Evolutionary conservation across 2,888 invertebrate species (phyloP).

Genomic region (Eilema depressum): DNA sequence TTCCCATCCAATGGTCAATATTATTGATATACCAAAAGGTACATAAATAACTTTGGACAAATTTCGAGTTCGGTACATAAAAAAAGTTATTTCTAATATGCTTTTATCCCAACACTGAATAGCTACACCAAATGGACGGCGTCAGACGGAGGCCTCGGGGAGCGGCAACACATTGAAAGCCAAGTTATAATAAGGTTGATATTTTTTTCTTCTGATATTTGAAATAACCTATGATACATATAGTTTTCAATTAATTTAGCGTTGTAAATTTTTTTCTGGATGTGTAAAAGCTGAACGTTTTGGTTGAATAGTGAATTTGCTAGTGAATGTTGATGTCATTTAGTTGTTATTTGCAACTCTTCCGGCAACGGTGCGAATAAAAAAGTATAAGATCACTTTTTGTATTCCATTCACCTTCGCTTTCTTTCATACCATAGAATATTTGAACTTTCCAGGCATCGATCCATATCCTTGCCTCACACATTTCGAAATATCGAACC

Average conservation of each 20-base stretch:
- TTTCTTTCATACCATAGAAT: not conserved
- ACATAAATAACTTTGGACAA: not conserved
- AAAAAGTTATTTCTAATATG: constrained; percentile 3
- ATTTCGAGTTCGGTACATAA: not conserved
- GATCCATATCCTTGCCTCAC: not conserved
- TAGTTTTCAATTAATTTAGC: not conserved
- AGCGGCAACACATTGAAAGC: constrained; percentile 6
- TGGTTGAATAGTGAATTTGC: not conserved
- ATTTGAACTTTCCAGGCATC: not conserved
- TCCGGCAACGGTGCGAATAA: too few relatives aligned
- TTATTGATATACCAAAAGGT: not conserved
- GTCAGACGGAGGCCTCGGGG: not conserved
- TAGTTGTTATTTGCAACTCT: too few relatives aligned
- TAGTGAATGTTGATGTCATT: too few relatives aligned
- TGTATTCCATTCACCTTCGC: not conserved
- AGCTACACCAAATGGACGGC: not conserved
- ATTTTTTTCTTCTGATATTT: not conserved
- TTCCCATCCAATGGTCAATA: not conserved
- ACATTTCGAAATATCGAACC: not conserved
- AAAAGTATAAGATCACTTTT: too few relatives aligned
- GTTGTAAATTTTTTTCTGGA: not conserved
- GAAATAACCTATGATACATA: not conserved
- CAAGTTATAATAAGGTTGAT: constrained; percentile 1
- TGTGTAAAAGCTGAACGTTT: not conserved
- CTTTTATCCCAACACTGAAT: constrained; percentile 4